Percentiles rank a stretch among this genome's conserved stretches.
Conservation (phyloP, 2,797 vertebrate species). For the Acrossocheilus wenchowensis region DNA sequence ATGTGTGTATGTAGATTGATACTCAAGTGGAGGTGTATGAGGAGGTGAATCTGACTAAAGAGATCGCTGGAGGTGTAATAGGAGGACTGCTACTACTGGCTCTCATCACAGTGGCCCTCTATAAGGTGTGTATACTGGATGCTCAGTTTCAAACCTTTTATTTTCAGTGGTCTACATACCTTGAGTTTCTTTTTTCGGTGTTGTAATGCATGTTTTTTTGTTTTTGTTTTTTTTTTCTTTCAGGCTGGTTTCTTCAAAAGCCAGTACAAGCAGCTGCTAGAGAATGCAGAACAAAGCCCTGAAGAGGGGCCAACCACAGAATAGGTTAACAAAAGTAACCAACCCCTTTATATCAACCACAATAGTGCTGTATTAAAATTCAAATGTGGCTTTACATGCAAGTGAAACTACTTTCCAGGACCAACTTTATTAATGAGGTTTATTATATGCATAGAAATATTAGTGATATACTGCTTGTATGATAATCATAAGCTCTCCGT, state of each 20-base stretch:
- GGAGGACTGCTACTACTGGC: conserved; percentile 81
- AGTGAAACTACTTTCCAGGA: background rate
- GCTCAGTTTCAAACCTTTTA: background rate
- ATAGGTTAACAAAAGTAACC: background rate
- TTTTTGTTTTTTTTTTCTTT: background rate
- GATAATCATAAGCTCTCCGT: background rate
- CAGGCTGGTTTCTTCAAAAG: conserved; percentile 90
- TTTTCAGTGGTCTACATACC: background rate
- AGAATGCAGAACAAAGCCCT: conserved; percentile 41
- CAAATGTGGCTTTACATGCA: background rate
- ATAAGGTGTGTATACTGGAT: background rate
- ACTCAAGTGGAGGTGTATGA: conserved; percentile 77
- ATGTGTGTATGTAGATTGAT: conserved; percentile 70
- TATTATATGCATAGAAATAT: too few relatives aligned
- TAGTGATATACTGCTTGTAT: background rate
- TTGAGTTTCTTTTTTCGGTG: background rate
- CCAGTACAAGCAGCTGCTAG: conserved; percentile 80
- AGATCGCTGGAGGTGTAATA: conserved; percentile 79
- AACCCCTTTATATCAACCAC: background rate
- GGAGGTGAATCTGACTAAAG: conserved; percentile 74
- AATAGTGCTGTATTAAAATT: background rate
- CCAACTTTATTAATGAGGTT: background rate
- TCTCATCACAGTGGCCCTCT: conserved; percentile 71
- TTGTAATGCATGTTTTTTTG: background rate
- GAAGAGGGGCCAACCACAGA: too few relatives aligned